A percentile compares a stretch with the other conserved stretches of the same genome.
Evolutionary conservation across 37 sponge, comb jelly and placozoan species (phyloP).

Genomic region (Amphimedon queenslandica): DNA sequence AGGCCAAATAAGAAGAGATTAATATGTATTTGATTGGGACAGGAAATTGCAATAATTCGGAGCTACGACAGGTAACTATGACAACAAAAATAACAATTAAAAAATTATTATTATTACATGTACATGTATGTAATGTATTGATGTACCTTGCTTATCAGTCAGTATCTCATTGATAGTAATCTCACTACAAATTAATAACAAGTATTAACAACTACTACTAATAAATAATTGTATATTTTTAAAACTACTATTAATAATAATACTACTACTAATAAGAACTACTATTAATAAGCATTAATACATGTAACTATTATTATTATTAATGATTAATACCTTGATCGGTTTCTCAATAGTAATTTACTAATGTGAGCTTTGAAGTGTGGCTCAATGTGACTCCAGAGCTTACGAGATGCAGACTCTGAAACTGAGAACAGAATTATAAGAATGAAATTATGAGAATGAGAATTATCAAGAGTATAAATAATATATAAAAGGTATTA

Average conservation of each 20-base stretch:
- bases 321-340: conserved; percentile 16
- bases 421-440: conserved; percentile 8
- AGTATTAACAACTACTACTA: too few relatives aligned
- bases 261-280: too few relatives aligned
- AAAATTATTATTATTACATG: too few relatives aligned
- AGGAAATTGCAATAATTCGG: conserved; percentile 45
- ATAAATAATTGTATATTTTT: too few relatives aligned
- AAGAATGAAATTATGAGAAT: neutral
- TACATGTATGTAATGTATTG: too few relatives aligned
- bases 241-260: too few relatives aligned
- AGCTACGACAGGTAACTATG: neutral
- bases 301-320: too few relatives aligned
- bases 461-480: too few relatives aligned
- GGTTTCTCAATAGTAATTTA: conserved; percentile 34
- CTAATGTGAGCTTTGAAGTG: conserved; percentile 34
- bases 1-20: conserved; percentile 67
- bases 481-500: neutral
- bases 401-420: conserved; percentile 20
- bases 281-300: too few relatives aligned
- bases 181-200: too few relatives aligned
- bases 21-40: conserved; percentile 54
- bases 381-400: conserved; percentile 59
- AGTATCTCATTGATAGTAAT: too few relatives aligned
- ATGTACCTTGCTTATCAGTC: too few relatives aligned
- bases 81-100: neutral